Conservation (phyloP, 2,888 invertebrate genomes). For the Polia nebulosa region DNA sequence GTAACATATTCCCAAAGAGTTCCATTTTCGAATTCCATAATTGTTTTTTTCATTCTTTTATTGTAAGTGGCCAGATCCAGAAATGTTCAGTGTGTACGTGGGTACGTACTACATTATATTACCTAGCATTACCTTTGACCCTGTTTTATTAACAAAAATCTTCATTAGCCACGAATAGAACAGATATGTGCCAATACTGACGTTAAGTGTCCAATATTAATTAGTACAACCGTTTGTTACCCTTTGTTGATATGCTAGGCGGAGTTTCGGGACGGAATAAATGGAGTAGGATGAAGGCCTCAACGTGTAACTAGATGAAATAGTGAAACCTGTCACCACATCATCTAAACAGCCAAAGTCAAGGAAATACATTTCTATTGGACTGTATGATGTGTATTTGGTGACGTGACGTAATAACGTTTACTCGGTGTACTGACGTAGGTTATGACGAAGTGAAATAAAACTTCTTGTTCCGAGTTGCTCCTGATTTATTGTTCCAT, state of each 20-base stretch:
- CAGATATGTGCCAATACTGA: slow-evolving; percentile 54
- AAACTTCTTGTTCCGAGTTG: no score
- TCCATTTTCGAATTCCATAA: no score
- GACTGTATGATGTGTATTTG: no score
- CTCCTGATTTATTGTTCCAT: no score
- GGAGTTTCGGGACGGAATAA: slow-evolving; percentile 52
- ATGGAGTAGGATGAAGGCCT: slow-evolving; percentile 53
- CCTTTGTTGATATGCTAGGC: slow-evolving; percentile 58
- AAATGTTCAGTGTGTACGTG: no score
- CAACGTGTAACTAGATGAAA: slow-evolving; percentile 26
- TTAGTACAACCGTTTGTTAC: slow-evolving; percentile 56
- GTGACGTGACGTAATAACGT: no score
- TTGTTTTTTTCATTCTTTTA: no score
- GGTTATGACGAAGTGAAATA: no score
- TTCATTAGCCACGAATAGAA: slow-evolving; percentile 49
- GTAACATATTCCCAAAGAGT: no score
- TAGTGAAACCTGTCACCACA: slow-evolving; percentile 50
- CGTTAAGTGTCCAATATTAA: slow-evolving; percentile 60
- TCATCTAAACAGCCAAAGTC: not conserved
- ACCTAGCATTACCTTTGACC: slow-evolving; percentile 28
- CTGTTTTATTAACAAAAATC: slow-evolving; percentile 56
- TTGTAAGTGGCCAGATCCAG: no score
- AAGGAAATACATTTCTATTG: not conserved
- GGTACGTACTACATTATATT: not conserved
- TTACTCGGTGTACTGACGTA: no score